Evolutionary conservation across 2,888 invertebrate genomes (phyloP), one percentile per base, ranked within the genome.

Genomic region (Strigamia transsilvanica): DNA sequence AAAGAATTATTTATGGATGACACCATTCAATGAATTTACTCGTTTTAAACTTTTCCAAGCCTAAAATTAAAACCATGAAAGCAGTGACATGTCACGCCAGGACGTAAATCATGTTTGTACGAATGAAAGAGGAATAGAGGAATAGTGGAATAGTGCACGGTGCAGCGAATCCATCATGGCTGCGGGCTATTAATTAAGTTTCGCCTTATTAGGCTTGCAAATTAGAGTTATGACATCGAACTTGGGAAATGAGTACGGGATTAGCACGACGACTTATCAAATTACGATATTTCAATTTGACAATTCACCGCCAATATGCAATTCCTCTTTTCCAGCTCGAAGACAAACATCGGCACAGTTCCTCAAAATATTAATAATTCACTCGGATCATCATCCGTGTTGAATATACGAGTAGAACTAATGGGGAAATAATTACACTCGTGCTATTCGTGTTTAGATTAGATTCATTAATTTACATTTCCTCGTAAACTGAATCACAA

Each of bases 81-180:
- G 61, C 61, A 61, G 61, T 61, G 61, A 61, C 61, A 61, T 61
- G 61, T 61, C 61, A 61, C 61, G 61, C 61, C 61, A 61, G 61
- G 1, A 23, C 61, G 61, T 61, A 61, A 61, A 23, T 61, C 61
- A 61, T 61, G 61, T 61, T 61, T 46, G 46, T 46, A 46, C 46
- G 46, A 46, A 15, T 46, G 12, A 7, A n/a, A 21, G 56, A 56
- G 56, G 9, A 1, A 27, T 1, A 27, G 27, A 27, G 27, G n/a
- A n/a, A 27, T 1, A 21, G 61, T 23, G 61, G 23, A 61, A 18
- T 21, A 61, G 61, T 61, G 18, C 21, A 61, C 61, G 61, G 61
- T 61, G 61, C 6, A 61, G 18, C 61, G 61, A 61, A 61, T 61
- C 61, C 61, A 61, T 61, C 61, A 61, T 61, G 61, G 61, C 61